These are phyloP conservation scores for Sciurus niger DNA, from an alignment of 2,113 vertebrate genomes.

Conservation along the genomic window DNA sequence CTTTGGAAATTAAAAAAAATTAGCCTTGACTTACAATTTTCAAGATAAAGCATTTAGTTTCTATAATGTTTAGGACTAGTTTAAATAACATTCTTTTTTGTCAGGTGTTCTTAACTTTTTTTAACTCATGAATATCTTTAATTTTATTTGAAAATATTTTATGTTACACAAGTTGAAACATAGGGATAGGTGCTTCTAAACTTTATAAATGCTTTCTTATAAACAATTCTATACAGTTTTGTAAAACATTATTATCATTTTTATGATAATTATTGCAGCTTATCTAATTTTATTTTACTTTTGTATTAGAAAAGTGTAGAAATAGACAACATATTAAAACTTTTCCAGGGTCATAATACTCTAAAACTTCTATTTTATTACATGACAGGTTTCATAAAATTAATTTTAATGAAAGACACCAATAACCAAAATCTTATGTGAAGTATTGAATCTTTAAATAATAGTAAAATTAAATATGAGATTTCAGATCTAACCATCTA, in stretches of 20 bases:
- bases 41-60: background rate
- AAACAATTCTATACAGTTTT: background rate
- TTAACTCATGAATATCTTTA: background rate
- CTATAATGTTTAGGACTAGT: background rate
- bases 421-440: conserved; percentile 17
- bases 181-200: background rate
- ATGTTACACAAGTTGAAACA: background rate
- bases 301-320: conserved; percentile 47
- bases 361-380: conserved; percentile 51
- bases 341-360: background rate
- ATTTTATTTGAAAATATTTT: conserved; percentile 29
- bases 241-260: background rate
- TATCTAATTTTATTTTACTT: background rate
- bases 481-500: conserved; percentile 26
- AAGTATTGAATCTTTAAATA: conserved; percentile 63
- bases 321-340: background rate
- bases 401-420: background rate
- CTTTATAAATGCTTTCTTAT: background rate
- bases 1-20: background rate
- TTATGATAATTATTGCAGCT: conserved; percentile 19
- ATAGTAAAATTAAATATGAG: conserved; percentile 54
- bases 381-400: conserved; percentile 24
- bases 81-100: background rate
- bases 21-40: background rate
- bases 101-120: conserved; percentile 3